Conservation (phyloP, 2,888 invertebrate genomes). For the Chironomus riparius region DNA sequence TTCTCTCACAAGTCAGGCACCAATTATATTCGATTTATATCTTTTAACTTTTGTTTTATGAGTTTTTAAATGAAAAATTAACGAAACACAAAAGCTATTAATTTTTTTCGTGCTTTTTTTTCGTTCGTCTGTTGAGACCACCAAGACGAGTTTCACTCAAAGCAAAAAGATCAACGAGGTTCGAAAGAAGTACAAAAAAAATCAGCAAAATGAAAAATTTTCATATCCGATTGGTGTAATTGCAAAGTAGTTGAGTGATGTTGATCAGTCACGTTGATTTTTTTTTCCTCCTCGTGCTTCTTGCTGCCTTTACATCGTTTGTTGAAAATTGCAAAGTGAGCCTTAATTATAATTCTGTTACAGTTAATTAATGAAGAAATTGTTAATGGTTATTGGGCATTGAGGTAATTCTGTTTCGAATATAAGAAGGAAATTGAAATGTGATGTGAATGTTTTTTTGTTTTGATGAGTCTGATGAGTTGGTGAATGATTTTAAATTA, state of each 20-base stretch:
- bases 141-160: neutral
- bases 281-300: too few relatives aligned
- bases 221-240: neutral
- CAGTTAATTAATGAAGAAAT: neutral
- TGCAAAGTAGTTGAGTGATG: neutral
- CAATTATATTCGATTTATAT: slow-evolving; percentile 27
- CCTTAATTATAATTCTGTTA: neutral
- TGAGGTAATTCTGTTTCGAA: too few relatives aligned
- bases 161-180: neutral
- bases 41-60: slow-evolving; percentile 23
- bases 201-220: neutral
- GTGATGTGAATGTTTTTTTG: too few relatives aligned
- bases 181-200: neutral
- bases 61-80: slow-evolving; percentile 26
- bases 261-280: neutral
- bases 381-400: too few relatives aligned
- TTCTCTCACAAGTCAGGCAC: slow-evolving; percentile 18
- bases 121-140: neutral
- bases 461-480: too few relatives aligned
- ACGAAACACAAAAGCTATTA: slow-evolving; percentile 22
- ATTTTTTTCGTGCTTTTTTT: slow-evolving; percentile 6
- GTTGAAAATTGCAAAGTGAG: neutral
- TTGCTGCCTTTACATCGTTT: neutral
- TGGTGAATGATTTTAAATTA: too few relatives aligned
- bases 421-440: too few relatives aligned